Conservation (phyloP, 1,140 invertebrate species). For the Neocloeon triangulifer region DNA sequence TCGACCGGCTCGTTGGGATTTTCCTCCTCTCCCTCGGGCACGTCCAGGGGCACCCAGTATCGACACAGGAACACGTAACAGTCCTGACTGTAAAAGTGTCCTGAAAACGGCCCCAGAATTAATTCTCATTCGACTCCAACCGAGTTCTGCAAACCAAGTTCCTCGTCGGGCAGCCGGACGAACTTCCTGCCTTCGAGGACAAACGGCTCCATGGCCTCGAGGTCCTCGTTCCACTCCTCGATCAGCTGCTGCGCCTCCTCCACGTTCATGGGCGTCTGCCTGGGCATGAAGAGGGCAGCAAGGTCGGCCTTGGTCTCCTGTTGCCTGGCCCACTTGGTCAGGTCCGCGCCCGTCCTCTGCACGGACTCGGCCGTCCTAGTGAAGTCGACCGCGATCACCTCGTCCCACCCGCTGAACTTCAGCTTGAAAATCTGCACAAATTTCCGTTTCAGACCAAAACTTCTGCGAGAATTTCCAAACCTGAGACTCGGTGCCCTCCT, state of each 20-base stretch:
- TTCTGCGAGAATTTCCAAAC: constrained; percentile 11
- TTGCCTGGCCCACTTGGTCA: constrained; percentile 76
- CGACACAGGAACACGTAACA: constrained; percentile 97
- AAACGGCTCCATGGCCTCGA: constrained; percentile 93
- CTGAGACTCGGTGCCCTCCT: constrained; percentile 57
- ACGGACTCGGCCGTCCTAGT: constrained; percentile 96
- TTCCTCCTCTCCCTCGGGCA: constrained; percentile 32
- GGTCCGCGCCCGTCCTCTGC: constrained; percentile 82
- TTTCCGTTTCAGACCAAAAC: constrained; percentile 1
- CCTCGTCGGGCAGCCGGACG: constrained; percentile 82
- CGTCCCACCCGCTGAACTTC: constrained; percentile 96
- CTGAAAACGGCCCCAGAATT: constrained; percentile 13
- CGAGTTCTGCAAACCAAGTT: constrained; percentile 41
- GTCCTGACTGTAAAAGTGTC: constrained; percentile 78
- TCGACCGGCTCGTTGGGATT: constrained; percentile 40
- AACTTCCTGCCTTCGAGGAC: constrained; percentile 97
- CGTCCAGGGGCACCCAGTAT: constrained; percentile 66
- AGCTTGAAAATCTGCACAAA: constrained; percentile 74
- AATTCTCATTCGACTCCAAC: background rate
- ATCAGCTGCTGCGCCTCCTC: constrained; percentile 77
- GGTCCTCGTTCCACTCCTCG: constrained; percentile 88
- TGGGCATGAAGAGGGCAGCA: constrained; percentile 82
- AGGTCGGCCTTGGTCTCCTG: constrained; percentile 87
- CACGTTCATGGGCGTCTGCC: constrained; percentile 68
- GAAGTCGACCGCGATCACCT: constrained; percentile 97